A percentile compares a stretch with the other conserved stretches of the same genome.
phyloP scores from a whole-genome alignment of 64 coral and sea anemone genomes.

The Stichodactyla helianthus region DNA sequence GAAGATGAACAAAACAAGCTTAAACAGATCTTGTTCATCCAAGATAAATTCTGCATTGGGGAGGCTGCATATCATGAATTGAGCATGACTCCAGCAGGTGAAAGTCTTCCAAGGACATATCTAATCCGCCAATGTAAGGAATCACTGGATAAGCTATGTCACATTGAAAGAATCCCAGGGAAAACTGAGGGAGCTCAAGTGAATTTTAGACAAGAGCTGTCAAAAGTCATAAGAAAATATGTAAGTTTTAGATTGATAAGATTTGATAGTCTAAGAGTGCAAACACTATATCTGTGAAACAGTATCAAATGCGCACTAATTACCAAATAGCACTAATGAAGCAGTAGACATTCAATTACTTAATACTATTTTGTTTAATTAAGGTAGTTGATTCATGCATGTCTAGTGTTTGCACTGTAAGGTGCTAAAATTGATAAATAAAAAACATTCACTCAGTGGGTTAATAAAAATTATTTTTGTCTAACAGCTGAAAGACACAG shows the following conservation, averaged over 20 bases:
- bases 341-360: too few species aligned
- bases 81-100: conserved; percentile 50
- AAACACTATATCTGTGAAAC: too few species aligned
- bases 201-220: conserved; percentile 28
- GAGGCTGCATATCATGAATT: conserved; percentile 64
- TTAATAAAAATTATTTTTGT: too few species aligned
- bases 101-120: conserved; percentile 44
- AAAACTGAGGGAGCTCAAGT: conserved; percentile 49
- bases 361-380: too few species aligned
- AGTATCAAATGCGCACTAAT: too few species aligned
- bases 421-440: too few species aligned
- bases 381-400: too few species aligned
- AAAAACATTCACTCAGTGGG: too few species aligned
- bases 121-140: conserved; percentile 63
- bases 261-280: too few species aligned
- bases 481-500: too few species aligned
- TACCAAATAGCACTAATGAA: too few species aligned
- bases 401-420: too few species aligned
- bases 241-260: conserved; percentile 13
- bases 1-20: conserved; percentile 54
- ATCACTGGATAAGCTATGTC: conserved; percentile 42
- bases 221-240: conserved; percentile 24
- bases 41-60: conserved; percentile 59
- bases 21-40: conserved; percentile 30
- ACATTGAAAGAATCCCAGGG: conserved; percentile 40